A percentile compares a stretch with the other conserved stretches of the same genome.
Evolutionary conservation across 2,797 vertebrate genomes (phyloP).

Genomic region (Microtus californicus): DNA sequence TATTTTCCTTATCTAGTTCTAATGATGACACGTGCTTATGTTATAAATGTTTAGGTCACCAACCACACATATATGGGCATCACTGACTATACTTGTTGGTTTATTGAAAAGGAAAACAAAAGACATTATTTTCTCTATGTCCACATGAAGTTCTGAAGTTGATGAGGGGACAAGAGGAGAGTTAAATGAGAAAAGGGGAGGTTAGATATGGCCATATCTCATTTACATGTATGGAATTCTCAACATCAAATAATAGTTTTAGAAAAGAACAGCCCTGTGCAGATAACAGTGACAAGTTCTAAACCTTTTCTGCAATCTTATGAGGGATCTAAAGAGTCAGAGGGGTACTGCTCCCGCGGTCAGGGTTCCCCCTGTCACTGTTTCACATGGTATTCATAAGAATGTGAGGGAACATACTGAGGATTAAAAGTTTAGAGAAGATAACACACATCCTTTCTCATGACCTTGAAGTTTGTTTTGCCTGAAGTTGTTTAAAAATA

Average conservation of each 20-base stretch:
- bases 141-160: not conserved
- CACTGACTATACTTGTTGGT: not conserved
- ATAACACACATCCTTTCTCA: not conserved
- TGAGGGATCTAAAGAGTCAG: not conserved
- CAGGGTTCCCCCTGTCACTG: not conserved
- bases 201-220: not conserved
- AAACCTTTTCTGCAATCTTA: not conserved
- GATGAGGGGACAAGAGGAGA: not conserved
- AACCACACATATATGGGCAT: not conserved
- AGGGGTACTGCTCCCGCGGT: not conserved
- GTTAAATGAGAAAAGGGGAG: not conserved
- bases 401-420: not conserved
- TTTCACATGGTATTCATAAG: not conserved
- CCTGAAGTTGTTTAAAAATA: constrained; percentile 1
- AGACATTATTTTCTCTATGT: too few relatives aligned
- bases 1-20: not conserved
- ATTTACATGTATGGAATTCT: not conserved
- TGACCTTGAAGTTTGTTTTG: not conserved
- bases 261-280: accelerated
- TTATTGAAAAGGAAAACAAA: not conserved
- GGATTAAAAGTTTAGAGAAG: not conserved
- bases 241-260: not conserved
- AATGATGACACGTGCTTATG: not conserved
- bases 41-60: too few relatives aligned
- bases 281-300: not conserved